These are phyloP conservation scores for Patiria miniata DNA, from an alignment of 35 echinoderm and acorn worm species.

Conservation along the genomic window DNA sequence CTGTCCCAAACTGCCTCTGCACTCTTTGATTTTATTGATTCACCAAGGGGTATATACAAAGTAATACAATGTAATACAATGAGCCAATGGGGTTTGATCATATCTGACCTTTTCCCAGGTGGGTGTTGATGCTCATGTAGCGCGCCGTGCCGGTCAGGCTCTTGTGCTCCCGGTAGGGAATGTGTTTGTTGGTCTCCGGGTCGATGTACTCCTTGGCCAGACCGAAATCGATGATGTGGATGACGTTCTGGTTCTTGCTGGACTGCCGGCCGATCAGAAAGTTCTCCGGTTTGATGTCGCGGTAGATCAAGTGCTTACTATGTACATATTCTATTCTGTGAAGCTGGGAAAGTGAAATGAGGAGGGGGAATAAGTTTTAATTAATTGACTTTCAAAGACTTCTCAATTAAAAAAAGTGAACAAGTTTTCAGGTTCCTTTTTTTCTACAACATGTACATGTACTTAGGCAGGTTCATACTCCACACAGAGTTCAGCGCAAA, in stretches of 20 bases:
- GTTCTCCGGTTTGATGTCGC: conserved; percentile 99
- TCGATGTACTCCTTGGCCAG: conserved; percentile 99
- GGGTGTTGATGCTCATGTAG: conserved; percentile 99
- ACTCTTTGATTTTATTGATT: too few species aligned
- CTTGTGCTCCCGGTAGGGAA: conserved; percentile 99
- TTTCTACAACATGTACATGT: too few species aligned
- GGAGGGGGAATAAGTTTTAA: conserved; percentile 30
- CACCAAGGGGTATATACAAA: too few species aligned
- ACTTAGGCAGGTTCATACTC: too few species aligned
- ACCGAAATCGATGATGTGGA: conserved; percentile 99
- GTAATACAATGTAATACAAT: too few species aligned
- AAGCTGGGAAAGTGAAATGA: conserved; percentile 69
- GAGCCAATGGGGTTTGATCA: too few species aligned
- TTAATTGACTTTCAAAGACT: conserved; percentile 2
- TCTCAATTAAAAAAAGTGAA: too few species aligned
- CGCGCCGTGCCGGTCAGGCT: conserved; percentile 99
- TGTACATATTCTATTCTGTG: conserved; percentile 99
- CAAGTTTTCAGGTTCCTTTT: too few species aligned
- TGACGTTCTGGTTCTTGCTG: conserved; percentile 76
- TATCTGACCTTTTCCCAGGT: conserved; percentile 96
- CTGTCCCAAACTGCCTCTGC: too few species aligned
- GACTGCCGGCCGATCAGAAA: conserved; percentile 96
- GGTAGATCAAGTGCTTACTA: conserved; percentile 98
- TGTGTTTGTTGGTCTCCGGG: conserved; percentile 99
- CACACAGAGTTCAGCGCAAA: too few species aligned